A percentile compares a stretch with the other conserved stretches of the same genome.
phyloP scores from a whole-genome alignment of 2,888 invertebrate genomes.

The Trissolcus brochymenae region DNA sequence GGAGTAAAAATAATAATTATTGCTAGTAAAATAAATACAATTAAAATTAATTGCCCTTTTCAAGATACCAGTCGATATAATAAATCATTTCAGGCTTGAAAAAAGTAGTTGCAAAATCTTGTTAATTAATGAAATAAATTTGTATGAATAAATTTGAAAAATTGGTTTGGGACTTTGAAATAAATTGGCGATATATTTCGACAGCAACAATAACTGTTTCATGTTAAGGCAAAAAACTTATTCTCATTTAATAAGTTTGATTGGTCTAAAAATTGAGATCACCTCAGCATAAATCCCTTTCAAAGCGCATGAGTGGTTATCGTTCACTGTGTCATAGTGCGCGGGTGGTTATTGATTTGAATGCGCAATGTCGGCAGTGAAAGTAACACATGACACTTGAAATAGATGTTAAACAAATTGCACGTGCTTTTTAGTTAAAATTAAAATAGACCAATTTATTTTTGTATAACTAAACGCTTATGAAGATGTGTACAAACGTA shows the following conservation, averaged over 20 bases:
- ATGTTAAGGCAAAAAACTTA: background rate
- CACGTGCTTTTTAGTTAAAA: conserved; percentile 44
- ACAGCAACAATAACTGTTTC: background rate
- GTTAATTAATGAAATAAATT: too few relatives aligned
- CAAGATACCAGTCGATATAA: too few relatives aligned
- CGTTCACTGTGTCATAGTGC: conserved; percentile 51
- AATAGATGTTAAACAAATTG: conserved; percentile 44
- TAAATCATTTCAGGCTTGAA: background rate
- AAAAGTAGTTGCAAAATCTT: background rate
- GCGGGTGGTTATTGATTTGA: conserved; percentile 71
- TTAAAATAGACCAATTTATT: background rate
- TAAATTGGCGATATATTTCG: background rate
- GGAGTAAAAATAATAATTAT: too few relatives aligned
- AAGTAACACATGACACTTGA: conserved; percentile 48
- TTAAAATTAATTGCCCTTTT: too few relatives aligned
- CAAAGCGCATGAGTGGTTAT: conserved; percentile 37
- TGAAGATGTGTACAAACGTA: background rate
- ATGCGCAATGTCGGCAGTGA: conserved; percentile 67
- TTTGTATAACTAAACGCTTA: background rate
- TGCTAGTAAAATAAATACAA: too few relatives aligned
- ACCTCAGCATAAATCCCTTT: background rate
- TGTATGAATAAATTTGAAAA: too few relatives aligned
- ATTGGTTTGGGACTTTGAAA: background rate
- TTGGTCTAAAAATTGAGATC: conserved; percentile 5
- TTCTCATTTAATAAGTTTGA: background rate